Base-by-base conservation (phyloP, 2,888 invertebrate species). In the Aelia acuminata region DNA sequence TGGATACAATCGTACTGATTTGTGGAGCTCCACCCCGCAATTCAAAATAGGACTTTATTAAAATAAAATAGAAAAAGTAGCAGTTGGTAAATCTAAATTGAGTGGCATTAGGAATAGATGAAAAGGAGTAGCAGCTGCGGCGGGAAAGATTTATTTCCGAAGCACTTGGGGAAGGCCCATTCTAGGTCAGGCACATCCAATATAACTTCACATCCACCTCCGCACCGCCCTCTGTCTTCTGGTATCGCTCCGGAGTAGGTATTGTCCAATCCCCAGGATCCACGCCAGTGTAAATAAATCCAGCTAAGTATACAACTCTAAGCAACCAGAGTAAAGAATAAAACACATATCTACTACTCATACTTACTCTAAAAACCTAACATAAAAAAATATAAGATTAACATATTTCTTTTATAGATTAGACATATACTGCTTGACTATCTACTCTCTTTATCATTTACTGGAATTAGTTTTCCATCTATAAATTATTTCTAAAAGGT, bases 151-250 rank as follows among this genome's bases (percentile, higher is more conserved):
- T 70, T 70, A 70, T 70, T 70, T 35, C 63, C 63, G 63, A 70
- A 70, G 31, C 63, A 70, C 31, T 70, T 35, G 31, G 35, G 31
- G 35, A 35, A 8, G 35, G 31, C 31, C 63, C 20, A 70, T 70
- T 70, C 63, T 70, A 35, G 63, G 63, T 70, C 63, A 70, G 63
- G 63, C 63, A 70, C 63, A 70, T 70, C 63, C 63, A 70, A 70
- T 70, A 70, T 70, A 70, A 70, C 63, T 70, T 70, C 63, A 70
- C 63, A 70, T 70, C 63, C 31, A 20, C 31, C 63, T 26, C 63
- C 35, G 35, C 63, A 35, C 35, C 63, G 5, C 18, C 35, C 63
- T 31, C 35, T 70, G 31, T 35, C 63, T 35, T 70, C 63, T 70
- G 31, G 63, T 70, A 57, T 57, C 57, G 57, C 13, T 31, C 13